Evolutionary conservation across 2,797 vertebrate species (phyloP), one percentile per base, ranked within the genome.

Genomic region (Heterohyrax brucei): DNA sequence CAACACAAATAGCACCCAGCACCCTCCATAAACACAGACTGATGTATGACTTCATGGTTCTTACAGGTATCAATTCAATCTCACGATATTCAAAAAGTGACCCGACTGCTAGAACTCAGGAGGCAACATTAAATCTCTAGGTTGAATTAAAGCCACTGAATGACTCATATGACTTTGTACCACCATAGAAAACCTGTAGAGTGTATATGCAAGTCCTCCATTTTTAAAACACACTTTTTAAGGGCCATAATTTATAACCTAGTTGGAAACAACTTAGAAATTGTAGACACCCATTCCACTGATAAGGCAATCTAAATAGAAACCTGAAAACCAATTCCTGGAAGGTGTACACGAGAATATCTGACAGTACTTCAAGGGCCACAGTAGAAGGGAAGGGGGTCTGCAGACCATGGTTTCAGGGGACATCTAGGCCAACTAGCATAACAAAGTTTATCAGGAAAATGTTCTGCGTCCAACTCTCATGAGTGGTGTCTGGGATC

Each of bases 201-300:
- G 28, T n/a, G 14, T 85, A 93, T 76, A 87, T 33, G 73, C 70
- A 81, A 89, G 7, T 72, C 61, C 39, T 93, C 56, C 53, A 44
- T 91, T 89, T 78, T 61, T 91, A 92, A 87, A 92, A 64, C 39
- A 56, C 88, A 44, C n/a, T 89, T 83, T 56, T 83, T 56, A 72
- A 96, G 83, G 81, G 33, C 96, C 89, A 91, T 91, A 77, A 87
- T 89, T 16, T 91, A 91, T 83, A 89, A 86, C 8, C 56, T 77
- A 81, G 6, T 91, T 91, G 94, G 39, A 86, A 95, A 72, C 89
- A 94, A 87, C 86, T 95, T 87, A 95, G 85, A 97, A 91, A 93
- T 94, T 79, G 6, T 28, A 44, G 26, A 39, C 22, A 73, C 30
- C 70, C 26, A 66, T 80, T 96, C 95, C 46, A n/a, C 18, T 80